These are phyloP conservation scores for Sarcophaga carnaria DNA, from an alignment of 2,888 invertebrate genomes.

Conservation along the genomic window DNA sequence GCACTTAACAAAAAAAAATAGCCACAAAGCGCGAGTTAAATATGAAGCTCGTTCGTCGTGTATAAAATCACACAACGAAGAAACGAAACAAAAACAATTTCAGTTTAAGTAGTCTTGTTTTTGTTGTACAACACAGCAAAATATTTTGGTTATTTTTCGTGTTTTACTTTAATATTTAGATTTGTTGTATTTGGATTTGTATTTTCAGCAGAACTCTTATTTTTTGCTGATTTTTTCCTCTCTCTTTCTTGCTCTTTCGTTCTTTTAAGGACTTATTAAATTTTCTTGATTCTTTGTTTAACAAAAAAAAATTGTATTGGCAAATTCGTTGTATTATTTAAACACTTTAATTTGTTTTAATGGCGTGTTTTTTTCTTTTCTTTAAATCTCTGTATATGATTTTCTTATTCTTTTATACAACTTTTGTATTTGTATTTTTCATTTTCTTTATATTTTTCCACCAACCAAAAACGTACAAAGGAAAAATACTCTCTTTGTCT, in stretches of 20 bases:
- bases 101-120: constrained; percentile 33
- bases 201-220: constrained; percentile 4
- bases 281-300: neutral
- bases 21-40: constrained; percentile 52
- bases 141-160: constrained; percentile 65
- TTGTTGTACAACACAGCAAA: constrained; percentile 69
- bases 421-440: constrained; percentile 37
- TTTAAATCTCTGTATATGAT: constrained; percentile 12
- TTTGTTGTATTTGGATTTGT: constrained; percentile 36
- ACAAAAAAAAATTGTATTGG: neutral
- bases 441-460: constrained; percentile 20
- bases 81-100: neutral
- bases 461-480: constrained; percentile 21
- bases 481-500: constrained; percentile 62
- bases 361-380: constrained; percentile 4
- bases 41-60: constrained; percentile 32
- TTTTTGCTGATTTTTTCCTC: neutral
- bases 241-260: neutral
- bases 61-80: constrained; percentile 43
- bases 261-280: neutral
- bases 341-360: constrained; percentile 5
- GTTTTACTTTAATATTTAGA: constrained; percentile 16
- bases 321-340: constrained; percentile 27
- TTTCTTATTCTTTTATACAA: neutral
- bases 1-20: constrained; percentile 7